Base-by-base conservation (phyloP, 1,140 invertebrate genomes). In the Bombyx mandarina region DNA sequence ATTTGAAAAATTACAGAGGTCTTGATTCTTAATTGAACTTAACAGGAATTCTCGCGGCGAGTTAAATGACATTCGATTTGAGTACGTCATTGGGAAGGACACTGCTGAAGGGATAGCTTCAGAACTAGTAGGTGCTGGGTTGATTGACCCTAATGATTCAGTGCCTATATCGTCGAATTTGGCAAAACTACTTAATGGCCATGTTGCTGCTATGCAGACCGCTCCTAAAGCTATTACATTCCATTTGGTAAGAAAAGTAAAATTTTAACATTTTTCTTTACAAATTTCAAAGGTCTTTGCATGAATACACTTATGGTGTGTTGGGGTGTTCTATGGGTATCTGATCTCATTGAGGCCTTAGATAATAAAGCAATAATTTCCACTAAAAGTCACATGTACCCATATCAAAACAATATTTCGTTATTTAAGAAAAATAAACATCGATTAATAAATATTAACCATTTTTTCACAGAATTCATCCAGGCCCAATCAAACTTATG, bases 41-140 rank as follows among this genome's bases (percentile, higher is more conserved):
- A 71, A 26, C 67, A 84, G 81, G 66, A 99, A 99, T 88, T 90
- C 94, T 48, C 94, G 93, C 67, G 89, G 94, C 58, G 98, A 99
- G 87, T 85, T 99, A 45, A 99, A 99, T 85, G 98, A 99, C 78
- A 99, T 99, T 65, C 92, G 97, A 68, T 99, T 99, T 85, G 97
- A 99, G 81, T 99, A 96, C 84, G 93, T 94, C 4, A 92, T 94
- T 9, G 96, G 95, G 3, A 93, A 96, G 86, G 98, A 99, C 83
- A 96, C 95, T 0, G 93, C 97, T 0, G 96, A 98, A 85, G 97
- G 97, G 49, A 98, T 99, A 58, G 96, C 98, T 4, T 90, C 93
- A 8, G 98, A 99, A 88, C 87, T 99, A 61, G 96, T 99, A 9
- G 95, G 95, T 53, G 98, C 98, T 22, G 97, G 97, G 7, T 89